Base-by-base conservation (phyloP, 2,797 vertebrate species). In the Danio kyathit region DNA sequence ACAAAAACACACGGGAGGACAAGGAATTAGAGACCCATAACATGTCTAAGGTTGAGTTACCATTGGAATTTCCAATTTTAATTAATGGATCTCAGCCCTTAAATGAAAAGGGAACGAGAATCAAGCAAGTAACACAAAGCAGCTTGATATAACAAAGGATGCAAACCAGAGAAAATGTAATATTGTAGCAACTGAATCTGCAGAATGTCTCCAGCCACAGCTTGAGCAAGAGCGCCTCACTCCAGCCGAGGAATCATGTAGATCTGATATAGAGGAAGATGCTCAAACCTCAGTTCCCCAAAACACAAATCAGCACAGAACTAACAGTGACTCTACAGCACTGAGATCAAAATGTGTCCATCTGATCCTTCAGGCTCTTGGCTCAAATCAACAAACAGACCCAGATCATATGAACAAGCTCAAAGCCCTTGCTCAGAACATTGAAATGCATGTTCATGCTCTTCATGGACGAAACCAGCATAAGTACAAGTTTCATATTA, bases 401-500 rank as follows among this genome's bases (percentile, higher is more conserved):
- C 10, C 73, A 14, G 60, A 75, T 21, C 11, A 56, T 7, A 43
- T 29, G 44, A 77, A 72, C 74, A 72, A 80, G 52, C 88, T 89
- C 8, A 77, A 88, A 1, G 82, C 84, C 9, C 80, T 98, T 65
- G 94, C 95, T 0, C 83, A 82, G 63, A 87, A 92, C 82, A 92
- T 98, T 0, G 97, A 99, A 91, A 88, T 76, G 3, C 87, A 88
- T 76, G 21, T 97, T 88, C 93, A 95, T 64, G 16, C 74, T 29
- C 88, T 95, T 79, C 89, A 97, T 86, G n/a, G 76, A 16, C 84
- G 83, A 88, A 94, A 91, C 87, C 86, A 85, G 38, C 86, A 84
- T 80, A 97, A 94, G 73, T 99, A 98, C 79, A 99, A 96, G 92
- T 91, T 91, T 63, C 96, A 96, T 2, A 86, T 99, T 74, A 92